Conservation (phyloP, 2,888 invertebrate species). For the Xiphydria camelus region DNA sequence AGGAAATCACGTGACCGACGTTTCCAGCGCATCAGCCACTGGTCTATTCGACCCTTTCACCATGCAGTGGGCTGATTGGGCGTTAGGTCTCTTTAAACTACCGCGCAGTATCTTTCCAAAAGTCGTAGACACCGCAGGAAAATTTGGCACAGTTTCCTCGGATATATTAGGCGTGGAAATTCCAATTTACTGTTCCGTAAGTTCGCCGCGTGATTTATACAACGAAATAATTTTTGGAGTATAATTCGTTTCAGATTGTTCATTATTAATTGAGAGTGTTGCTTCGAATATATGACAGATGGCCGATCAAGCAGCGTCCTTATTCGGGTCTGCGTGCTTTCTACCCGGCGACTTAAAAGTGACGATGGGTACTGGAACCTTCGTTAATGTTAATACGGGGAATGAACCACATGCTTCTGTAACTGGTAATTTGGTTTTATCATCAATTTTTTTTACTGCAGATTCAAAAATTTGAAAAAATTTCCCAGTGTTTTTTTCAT, state of each 20-base stretch:
- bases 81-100: constrained; percentile 72
- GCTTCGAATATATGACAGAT: too few relatives aligned
- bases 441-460: not conserved
- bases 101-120: constrained; percentile 76
- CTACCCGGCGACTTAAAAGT: constrained; percentile 78
- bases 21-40: constrained; percentile 88
- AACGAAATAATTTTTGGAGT: not conserved
- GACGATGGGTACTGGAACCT: constrained; percentile 91
- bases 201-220: too few relatives aligned
- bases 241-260: not conserved
- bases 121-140: constrained; percentile 76
- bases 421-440: constrained; percentile 61
- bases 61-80: constrained; percentile 80
- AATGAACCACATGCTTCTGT: constrained; percentile 75
- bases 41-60: constrained; percentile 93
- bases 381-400: constrained; percentile 84
- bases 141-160: constrained; percentile 71
- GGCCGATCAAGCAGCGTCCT: constrained; percentile 87
- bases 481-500: too few relatives aligned
- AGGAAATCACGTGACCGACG: constrained; percentile 76
- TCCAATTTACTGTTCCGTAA: constrained; percentile 78
- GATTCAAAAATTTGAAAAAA: not conserved
- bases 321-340: constrained; percentile 86
- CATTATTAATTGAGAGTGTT: too few relatives aligned
- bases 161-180: constrained; percentile 76